Evolutionary conservation across 2,888 invertebrate genomes (phyloP), one percentile per base, ranked within the genome.

Genomic region (Capitulum mitella): DNA sequence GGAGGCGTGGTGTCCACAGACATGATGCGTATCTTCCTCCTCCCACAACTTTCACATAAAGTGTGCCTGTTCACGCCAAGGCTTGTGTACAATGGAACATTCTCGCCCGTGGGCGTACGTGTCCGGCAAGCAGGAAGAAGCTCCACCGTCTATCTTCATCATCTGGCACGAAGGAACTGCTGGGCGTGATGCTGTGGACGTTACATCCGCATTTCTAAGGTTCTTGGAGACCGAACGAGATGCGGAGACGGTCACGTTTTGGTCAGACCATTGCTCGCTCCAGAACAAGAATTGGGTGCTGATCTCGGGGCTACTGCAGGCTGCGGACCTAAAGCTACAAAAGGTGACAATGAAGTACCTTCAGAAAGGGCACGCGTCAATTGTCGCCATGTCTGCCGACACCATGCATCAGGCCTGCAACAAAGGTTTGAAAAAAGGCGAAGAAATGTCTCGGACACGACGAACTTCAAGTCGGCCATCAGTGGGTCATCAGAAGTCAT

Each of bases 221-320:
- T 54, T 19, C 26, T 26, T 54, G 26, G 8, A 26, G 54, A 26
- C 54, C 26, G 26, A 54, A 54, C 22, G 54, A 14, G 54, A 26
- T 19, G 22, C 6, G 26, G 19, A 26, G 12, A 6, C 12, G n/a
- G 34, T 26, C 12, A 12, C 12, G 12, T 79, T 78, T 37, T 58
- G 51, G 77, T 40, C 19, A 12, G 51, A 79, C 54, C 26, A 26
- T 74, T 81, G 54, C n/a, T 78, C 48, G 1, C 32, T 37, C 19
- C 54, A 12, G 26, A 54, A 54, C 46, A 54, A 12, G 19, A 54
- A 26, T 26, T 54, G 26, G 54, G 19, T 19, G 19, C 19, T 26
- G 26, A 54, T 54, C 54, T 26, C 54, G 26, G 8, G 54, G 19
- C 54, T 54, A 2, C 8, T 2, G 2, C 16, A 54, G 54, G 8